Conservation (phyloP, 2,888 invertebrate genomes). For the Peribatodes rhomboidaria region DNA sequence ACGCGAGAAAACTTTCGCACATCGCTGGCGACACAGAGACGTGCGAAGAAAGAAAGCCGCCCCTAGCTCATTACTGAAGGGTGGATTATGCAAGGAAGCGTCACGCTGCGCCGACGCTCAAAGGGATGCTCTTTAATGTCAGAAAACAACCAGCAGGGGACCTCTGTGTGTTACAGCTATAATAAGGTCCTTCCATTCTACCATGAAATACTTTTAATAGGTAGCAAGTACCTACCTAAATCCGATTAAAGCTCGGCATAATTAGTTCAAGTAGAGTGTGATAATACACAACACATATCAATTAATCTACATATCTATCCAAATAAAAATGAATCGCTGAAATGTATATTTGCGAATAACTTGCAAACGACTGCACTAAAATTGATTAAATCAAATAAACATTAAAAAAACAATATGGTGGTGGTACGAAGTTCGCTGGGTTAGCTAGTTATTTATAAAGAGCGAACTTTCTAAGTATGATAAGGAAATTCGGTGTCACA, state of each 20-base stretch:
- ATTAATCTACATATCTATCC: not conserved
- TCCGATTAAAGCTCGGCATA: slow-evolving; percentile 49
- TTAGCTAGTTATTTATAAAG: too few species aligned
- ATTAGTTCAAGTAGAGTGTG: not conserved
- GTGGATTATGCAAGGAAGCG: slow-evolving; percentile 76
- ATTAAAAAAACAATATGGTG: too few species aligned
- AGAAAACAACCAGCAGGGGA: slow-evolving; percentile 80
- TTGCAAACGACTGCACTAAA: too few species aligned
- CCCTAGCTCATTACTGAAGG: slow-evolving; percentile 70
- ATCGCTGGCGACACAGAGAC: slow-evolving; percentile 74
- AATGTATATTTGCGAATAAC: too few species aligned
- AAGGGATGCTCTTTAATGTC: slow-evolving; percentile 65
- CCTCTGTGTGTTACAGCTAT: slow-evolving; percentile 44
- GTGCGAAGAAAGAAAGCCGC: slow-evolving; percentile 69
- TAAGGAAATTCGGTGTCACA: not conserved
- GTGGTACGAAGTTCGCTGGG: too few species aligned
- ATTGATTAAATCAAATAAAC: too few species aligned
- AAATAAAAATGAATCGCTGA: too few species aligned
- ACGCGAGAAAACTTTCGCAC: slow-evolving; percentile 80
- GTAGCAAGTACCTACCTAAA: slow-evolving; percentile 35
- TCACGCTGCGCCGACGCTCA: slow-evolving; percentile 68
- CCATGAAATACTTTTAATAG: slow-evolving; percentile 51
- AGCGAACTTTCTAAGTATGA: too few species aligned
- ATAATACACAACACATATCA: not conserved
- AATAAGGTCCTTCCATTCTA: slow-evolving; percentile 40